Evolutionary conservation across 2,113 vertebrate genomes (phyloP).

Genomic region (Sebastes schlegelii): DNA sequence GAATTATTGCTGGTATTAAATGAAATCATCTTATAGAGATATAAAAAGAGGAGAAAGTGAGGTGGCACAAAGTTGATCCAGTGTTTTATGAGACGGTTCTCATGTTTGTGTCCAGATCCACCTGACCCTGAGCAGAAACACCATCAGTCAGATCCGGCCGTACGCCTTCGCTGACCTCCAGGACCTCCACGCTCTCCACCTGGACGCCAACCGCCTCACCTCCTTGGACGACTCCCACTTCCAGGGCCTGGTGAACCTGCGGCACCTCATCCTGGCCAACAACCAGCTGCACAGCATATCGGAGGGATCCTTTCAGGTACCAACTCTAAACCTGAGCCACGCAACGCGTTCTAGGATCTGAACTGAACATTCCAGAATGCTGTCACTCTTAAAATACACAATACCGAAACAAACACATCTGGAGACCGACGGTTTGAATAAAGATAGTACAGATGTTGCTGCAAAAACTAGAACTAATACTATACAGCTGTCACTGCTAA

Average conservation of each 20-base stretch:
- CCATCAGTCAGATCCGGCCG: slow-evolving; percentile 87
- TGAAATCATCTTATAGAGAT: background rate
- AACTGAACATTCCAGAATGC: background rate
- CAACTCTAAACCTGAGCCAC: fast-evolving
- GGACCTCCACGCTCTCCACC: slow-evolving; percentile 86
- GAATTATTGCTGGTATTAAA: background rate
- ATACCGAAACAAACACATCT: background rate
- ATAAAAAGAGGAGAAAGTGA: background rate
- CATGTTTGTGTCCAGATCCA: slow-evolving; percentile 78
- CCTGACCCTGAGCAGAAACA: slow-evolving; percentile 87
- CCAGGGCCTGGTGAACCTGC: slow-evolving; percentile 86
- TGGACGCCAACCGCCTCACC: slow-evolving; percentile 88
- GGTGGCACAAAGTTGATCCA: background rate
- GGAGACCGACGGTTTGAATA: background rate
- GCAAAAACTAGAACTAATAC: background rate
- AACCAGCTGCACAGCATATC: slow-evolving; percentile 88
- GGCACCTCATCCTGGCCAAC: slow-evolving; percentile 88
- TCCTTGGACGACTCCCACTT: slow-evolving; percentile 85
- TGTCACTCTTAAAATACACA: background rate
- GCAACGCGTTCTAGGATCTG: too few relatives aligned
- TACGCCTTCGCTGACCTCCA: slow-evolving; percentile 86
- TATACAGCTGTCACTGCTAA: background rate
- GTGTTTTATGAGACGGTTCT: background rate
- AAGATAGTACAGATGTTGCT: background rate
- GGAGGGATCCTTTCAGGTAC: slow-evolving; percentile 84